Evolutionary conservation across 92 coral and sea anemone species (phyloP).

Genomic region (Zoanthus sansibaricus): DNA sequence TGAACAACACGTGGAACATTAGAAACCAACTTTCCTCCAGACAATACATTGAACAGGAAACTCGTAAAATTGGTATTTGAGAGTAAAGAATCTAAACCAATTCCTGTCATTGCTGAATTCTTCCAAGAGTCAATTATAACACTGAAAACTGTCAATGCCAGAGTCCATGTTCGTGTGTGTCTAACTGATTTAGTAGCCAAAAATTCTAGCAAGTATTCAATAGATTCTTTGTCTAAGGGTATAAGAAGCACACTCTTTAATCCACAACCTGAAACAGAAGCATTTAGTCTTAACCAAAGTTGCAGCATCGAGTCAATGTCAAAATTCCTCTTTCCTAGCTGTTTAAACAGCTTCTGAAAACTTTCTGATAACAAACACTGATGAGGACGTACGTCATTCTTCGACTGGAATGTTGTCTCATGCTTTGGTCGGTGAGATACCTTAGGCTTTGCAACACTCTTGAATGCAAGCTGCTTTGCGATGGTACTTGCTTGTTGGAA

Average conservation of each 20-base stretch:
- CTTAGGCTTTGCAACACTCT: conserved; percentile 10
- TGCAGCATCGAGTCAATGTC: conserved; percentile 30
- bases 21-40: conserved; percentile 17
- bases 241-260: conserved; percentile 44
- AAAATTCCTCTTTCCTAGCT: conserved; percentile 23
- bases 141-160: conserved; percentile 24
- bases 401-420: neutral
- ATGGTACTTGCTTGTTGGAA: conserved; percentile 73
- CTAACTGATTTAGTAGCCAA: conserved; percentile 43
- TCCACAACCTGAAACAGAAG: conserved; percentile 24
- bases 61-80: neutral
- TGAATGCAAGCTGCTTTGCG: conserved; percentile 63
- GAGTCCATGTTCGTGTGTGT: conserved; percentile 43
- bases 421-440: conserved; percentile 24
- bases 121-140: conserved; percentile 28
- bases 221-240: conserved; percentile 44
- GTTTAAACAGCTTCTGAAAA: conserved; percentile 26
- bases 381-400: neutral
- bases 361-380: conserved; percentile 8
- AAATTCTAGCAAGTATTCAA: conserved; percentile 15
- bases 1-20: conserved; percentile 2
- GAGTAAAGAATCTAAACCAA: conserved; percentile 2
- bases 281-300: conserved; percentile 54
- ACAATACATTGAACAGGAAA: conserved; percentile 28
- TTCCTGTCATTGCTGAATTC: conserved; percentile 1